A percentile compares a stretch with the other conserved stretches of the same genome.
These are phyloP conservation scores for Forpus xanthops DNA, from an alignment of 2,797 vertebrate species.

Conservation along the genomic window DNA sequence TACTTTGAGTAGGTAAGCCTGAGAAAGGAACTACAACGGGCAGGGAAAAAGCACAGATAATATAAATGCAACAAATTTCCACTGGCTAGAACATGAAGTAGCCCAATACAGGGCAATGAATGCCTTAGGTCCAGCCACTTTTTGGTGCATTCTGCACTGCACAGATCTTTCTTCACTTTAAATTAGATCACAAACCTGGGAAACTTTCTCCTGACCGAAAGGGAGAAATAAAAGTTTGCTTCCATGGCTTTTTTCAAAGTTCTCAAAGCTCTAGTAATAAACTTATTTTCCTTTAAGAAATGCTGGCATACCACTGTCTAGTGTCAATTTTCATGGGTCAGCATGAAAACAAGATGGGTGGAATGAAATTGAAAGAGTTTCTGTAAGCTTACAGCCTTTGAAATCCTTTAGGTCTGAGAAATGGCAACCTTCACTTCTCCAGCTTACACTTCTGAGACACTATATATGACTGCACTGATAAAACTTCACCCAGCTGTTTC, in stretches of 20 bases:
- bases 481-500: conserved; percentile 60
- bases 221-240: conserved; percentile 21
- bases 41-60: neutral
- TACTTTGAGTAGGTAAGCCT: neutral
- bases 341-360: conserved; percentile 73
- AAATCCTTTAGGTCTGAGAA: conserved; percentile 75
- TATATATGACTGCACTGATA: conserved; percentile 50
- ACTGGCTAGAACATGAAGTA: neutral
- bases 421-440: conserved; percentile 69
- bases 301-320: neutral
- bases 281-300: conserved; percentile 24
- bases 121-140: neutral
- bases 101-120: neutral
- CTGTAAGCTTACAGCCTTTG: conserved; percentile 82
- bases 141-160: neutral
- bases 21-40: neutral
- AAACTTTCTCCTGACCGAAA: neutral
- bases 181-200: neutral
- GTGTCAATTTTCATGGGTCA: conserved; percentile 68
- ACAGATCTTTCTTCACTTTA: neutral
- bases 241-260: conserved; percentile 5
- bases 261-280: conserved; percentile 25
- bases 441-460: conserved; percentile 69
- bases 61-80: neutral
- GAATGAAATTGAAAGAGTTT: conserved; percentile 77